Base-by-base conservation (phyloP, 2,113 vertebrate genomes). In the Platysteira castanea region DNA sequence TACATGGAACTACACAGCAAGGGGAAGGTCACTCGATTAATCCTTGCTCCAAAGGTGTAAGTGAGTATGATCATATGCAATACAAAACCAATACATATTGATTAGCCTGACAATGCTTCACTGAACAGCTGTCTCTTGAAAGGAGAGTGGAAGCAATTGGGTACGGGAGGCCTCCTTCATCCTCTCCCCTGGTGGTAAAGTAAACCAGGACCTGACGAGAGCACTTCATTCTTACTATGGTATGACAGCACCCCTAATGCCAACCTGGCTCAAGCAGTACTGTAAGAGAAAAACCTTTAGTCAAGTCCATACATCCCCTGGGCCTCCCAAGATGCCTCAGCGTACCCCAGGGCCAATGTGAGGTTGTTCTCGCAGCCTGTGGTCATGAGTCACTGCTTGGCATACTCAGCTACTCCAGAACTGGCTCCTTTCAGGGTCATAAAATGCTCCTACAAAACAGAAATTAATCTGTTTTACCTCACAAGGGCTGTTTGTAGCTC, bases 1-100 rank as follows among this genome's bases (percentile, higher is more conserved):
- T 20, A 12, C 5, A 2, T 1, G 4, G 35, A 54, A 42, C 41
- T 27, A 3, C 7, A 53, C 7, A 70, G 83, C 10, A 42, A 74
- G n/a, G 17, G n/a, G 39, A 88, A 83, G 39, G 75, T 71, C 64
- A 71, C 54, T 79, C 1, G 11, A 30, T 96, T 87, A 88, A 88
- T 84, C 69, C 41, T 73, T 89, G 74, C 24, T 84, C 37, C 56
- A 31, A 79, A 80, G 84, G 53, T 60, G 7, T 76, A 73, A 96
- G 77, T 88, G 77, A 63, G 7, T 95, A 93, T 92, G 83, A 95
- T 89, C 0, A 19, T 26, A 71, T 7, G 27, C 74, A 76, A 91
- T 56, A 52, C 41, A 75, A 95, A 92, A 59, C 89, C 67, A 73
- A 92, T 91, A 87, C 44, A 8, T 85, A 87, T 77, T 44, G 90